These are phyloP conservation scores for Nebria brevicollis DNA, from an alignment of 2,888 invertebrate genomes.

Conservation along the genomic window DNA sequence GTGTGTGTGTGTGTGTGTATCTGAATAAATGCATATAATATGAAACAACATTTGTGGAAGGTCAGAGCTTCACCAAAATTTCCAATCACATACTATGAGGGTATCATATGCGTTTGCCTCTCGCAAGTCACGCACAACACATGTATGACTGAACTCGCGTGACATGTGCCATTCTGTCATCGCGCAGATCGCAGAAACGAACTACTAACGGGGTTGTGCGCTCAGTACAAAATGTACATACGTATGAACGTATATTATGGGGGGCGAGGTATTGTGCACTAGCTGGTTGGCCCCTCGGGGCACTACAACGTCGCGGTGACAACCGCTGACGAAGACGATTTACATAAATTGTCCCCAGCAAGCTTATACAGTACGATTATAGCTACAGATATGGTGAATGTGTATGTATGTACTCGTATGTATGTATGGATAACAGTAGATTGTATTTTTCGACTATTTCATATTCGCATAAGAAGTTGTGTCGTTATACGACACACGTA, in stretches of 20 bases:
- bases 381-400: too few species aligned
- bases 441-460: too few species aligned
- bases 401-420: neutral
- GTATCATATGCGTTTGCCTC: neutral
- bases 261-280: neutral
- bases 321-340: neutral
- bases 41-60: too few species aligned
- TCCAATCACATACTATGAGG: neutral
- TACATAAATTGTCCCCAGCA: neutral
- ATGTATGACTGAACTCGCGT: slow-evolving; percentile 41
- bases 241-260: neutral
- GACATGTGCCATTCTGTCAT: slow-evolving; percentile 41
- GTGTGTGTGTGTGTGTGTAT: too few species aligned
- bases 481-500: too few species aligned
- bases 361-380: neutral
- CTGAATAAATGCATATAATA: too few species aligned
- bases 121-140: neutral
- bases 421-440: too few species aligned
- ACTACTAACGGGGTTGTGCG: neutral
- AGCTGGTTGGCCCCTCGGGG: neutral
- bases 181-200: slow-evolving; percentile 20
- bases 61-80: neutral
- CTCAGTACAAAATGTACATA: too few species aligned
- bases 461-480: too few species aligned
- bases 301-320: neutral